Conservation (phyloP, 2,113 vertebrate genomes). For the Cryptotis parvus region DNA sequence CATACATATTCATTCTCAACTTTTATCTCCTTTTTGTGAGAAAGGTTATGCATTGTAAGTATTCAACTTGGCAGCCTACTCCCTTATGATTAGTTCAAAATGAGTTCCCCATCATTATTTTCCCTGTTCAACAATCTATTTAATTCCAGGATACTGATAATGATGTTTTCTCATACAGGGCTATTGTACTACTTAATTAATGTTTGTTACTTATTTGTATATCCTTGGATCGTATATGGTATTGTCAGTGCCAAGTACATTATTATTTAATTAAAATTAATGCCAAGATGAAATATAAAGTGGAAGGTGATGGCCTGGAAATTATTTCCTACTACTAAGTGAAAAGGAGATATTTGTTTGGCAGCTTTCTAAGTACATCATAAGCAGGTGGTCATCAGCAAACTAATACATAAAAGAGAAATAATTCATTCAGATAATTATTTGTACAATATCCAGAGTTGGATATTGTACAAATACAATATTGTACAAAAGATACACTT, state of each 20-base stretch:
- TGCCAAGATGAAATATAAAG: slow-evolving; percentile 61
- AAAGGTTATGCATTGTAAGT: slow-evolving; percentile 11
- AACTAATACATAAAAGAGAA: slow-evolving; percentile 10
- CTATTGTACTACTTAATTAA: slow-evolving; percentile 70
- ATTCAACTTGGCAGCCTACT: background rate
- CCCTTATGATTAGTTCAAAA: slow-evolving; percentile 51
- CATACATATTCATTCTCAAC: background rate
- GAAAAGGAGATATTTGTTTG: slow-evolving; percentile 38
- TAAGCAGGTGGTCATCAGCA: slow-evolving; percentile 21
- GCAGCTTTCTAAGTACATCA: slow-evolving; percentile 34
- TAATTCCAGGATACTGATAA: slow-evolving; percentile 46
- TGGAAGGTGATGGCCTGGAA: slow-evolving; percentile 57
- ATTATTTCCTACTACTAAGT: slow-evolving; percentile 36
- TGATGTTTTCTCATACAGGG: slow-evolving; percentile 51
- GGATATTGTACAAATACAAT: too few species aligned
- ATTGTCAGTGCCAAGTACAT: slow-evolving; percentile 58
- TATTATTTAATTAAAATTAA: slow-evolving; percentile 77
- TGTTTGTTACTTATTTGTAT: slow-evolving; percentile 66
- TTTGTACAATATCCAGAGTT: slow-evolving; percentile 14
- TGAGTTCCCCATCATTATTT: slow-evolving; percentile 16
- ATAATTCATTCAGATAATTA: slow-evolving; percentile 5
- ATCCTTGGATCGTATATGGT: slow-evolving; percentile 63
- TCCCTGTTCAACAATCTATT: slow-evolving; percentile 56
- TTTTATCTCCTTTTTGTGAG: background rate
- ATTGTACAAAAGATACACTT: too few species aligned